phyloP scores from a whole-genome alignment of 2,113 vertebrate species.

The Hydropotes inermis region DNA sequence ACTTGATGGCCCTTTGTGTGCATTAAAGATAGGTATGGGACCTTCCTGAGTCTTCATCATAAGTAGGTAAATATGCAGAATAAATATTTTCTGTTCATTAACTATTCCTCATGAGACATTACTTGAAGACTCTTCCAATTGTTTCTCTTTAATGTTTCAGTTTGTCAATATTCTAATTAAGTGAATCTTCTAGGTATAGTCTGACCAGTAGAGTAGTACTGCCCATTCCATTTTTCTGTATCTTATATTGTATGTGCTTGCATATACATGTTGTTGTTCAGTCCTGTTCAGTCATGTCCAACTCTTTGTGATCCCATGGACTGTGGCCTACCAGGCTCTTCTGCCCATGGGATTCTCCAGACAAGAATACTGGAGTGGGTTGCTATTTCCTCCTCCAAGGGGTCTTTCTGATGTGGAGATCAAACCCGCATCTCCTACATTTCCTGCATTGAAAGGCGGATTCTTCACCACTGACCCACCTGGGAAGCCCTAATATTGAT shows the following conservation, averaged over 20 bases:
- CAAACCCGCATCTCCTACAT: background rate
- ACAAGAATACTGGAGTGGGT: background rate
- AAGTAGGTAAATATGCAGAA: background rate
- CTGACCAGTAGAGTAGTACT: background rate
- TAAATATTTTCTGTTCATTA: background rate
- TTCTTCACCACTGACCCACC: background rate
- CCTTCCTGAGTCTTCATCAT: background rate
- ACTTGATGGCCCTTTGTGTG: background rate
- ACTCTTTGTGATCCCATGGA: background rate
- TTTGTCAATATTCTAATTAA: background rate
- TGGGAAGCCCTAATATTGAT: background rate
- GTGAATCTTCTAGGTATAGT: background rate
- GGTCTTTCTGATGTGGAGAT: background rate
- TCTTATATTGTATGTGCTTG: background rate
- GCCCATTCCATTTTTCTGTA: background rate
- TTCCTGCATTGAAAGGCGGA: background rate
- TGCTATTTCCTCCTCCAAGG: background rate
- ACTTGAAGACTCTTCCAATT: conserved; percentile 4
- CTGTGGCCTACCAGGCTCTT: background rate
- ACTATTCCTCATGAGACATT: background rate
- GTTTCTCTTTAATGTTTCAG: conserved; percentile 17
- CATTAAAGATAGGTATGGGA: background rate
- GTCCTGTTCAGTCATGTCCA: background rate
- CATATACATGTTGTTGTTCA: background rate
- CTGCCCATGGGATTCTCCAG: background rate